Evolutionary conservation across 2,113 vertebrate species (phyloP).

Genomic region (Saccopteryx leptura): DNA sequence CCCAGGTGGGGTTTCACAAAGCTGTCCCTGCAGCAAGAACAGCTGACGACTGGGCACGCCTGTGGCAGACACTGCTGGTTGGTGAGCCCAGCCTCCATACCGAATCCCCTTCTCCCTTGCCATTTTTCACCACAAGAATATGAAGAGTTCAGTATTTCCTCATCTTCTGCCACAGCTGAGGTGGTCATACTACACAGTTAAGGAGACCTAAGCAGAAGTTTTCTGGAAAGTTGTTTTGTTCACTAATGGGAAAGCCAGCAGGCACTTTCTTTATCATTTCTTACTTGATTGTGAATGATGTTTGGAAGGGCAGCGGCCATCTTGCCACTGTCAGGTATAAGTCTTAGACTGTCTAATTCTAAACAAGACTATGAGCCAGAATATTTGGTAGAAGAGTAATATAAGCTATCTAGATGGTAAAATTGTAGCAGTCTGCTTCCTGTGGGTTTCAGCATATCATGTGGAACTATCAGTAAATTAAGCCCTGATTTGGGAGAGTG

Average conservation of each 20-base stretch:
- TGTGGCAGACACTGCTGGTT: not conserved
- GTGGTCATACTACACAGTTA: not conserved
- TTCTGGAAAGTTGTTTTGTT: constrained; percentile 37
- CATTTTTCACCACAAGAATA: not conserved
- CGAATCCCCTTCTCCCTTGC: not conserved
- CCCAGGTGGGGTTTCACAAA: not conserved
- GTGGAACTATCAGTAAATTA: not conserved
- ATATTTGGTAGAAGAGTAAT: not conserved
- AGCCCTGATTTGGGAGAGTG: not conserved
- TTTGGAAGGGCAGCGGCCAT: not conserved
- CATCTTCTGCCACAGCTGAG: not conserved
- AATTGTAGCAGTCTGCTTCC: not conserved
- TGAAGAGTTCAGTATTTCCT: not conserved
- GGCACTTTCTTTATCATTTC: not conserved
- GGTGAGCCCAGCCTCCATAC: not conserved
- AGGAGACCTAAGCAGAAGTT: constrained; percentile 1
- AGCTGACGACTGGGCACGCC: not conserved
- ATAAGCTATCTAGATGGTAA: not conserved
- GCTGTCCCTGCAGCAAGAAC: not conserved
- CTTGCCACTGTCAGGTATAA: not conserved
- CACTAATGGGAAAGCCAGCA: constrained; percentile 16
- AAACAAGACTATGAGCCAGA: not conserved
- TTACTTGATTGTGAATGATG: not conserved
- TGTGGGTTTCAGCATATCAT: not conserved
- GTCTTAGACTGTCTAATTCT: not conserved